Conservation (phyloP, 2,888 invertebrate genomes). For the Stomorhina lunata region DNA sequence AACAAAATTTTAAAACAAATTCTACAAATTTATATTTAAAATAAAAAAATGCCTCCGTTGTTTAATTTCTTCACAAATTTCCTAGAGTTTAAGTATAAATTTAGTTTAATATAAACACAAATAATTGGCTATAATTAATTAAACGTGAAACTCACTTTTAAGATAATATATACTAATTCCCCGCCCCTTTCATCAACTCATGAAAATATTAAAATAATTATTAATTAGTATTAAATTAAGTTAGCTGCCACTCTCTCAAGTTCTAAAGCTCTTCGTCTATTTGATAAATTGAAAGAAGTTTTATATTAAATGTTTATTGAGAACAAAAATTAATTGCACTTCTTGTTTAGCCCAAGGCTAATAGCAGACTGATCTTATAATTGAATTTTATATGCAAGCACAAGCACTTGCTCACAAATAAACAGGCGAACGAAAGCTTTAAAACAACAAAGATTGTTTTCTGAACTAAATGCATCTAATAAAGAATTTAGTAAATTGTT, state of each 20-base stretch:
- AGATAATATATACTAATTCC: conserved; percentile 5
- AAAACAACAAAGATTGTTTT: no score
- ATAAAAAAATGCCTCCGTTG: conserved; percentile 74
- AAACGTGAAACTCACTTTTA: conserved; percentile 9
- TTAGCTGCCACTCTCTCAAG: background rate
- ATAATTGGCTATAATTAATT: conserved; percentile 47
- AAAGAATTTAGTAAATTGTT: no score
- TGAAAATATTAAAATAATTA: no score
- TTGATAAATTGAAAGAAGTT: background rate
- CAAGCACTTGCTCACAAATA: no score
- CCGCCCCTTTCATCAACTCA: background rate
- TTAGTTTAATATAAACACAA: conserved; percentile 1
- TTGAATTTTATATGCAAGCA: no score
- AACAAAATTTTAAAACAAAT: conserved; percentile 33
- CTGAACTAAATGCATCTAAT: no score
- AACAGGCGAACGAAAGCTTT: no score
- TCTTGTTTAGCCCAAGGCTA: background rate
- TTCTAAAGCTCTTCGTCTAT: background rate
- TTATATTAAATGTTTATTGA: background rate
- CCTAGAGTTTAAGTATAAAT: conserved; percentile 48
- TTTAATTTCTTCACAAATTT: conserved; percentile 28
- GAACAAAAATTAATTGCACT: background rate
- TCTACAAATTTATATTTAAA: conserved; percentile 9
- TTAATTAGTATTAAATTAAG: background rate
- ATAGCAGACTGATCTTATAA: background rate